Percentiles rank a stretch among this genome's conserved stretches.
Conservation (phyloP, 1,140 invertebrate genomes). For the Drosophila ercepeae region DNA sequence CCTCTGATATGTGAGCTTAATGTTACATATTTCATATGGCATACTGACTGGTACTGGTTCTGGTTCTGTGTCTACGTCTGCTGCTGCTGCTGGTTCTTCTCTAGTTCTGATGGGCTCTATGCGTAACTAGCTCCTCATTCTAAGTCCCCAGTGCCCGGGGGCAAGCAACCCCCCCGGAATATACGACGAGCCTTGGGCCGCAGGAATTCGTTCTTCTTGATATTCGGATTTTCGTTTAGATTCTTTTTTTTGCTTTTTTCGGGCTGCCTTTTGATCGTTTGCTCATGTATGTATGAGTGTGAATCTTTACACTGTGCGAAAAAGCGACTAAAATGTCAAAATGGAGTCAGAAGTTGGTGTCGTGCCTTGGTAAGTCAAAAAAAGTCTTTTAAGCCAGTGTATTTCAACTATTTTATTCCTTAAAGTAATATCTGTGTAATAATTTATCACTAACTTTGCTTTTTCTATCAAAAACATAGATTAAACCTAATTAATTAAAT, state of each 20-base stretch:
- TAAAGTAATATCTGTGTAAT: too few species aligned
- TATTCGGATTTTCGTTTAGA: conserved; percentile 50
- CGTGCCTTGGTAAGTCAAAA: neutral
- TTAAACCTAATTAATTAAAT: too few species aligned
- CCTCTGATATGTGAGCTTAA: conserved; percentile 46
- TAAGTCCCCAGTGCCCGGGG: neutral
- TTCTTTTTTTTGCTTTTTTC: conserved; percentile 53
- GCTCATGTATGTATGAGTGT: conserved; percentile 45
- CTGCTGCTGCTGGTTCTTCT: conserved; percentile 4
- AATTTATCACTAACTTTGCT: too few species aligned
- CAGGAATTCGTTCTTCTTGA: conserved; percentile 57
- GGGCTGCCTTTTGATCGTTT: conserved; percentile 61
- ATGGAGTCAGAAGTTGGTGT: neutral
- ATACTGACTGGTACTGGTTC: conserved; percentile 59
- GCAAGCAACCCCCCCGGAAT: neutral
- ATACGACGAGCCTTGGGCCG: conserved; percentile 32
- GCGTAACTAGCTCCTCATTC: conserved; percentile 32
- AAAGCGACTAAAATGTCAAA: conserved; percentile 26
- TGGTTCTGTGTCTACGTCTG: conserved; percentile 7
- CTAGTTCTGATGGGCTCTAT: conserved; percentile 10
- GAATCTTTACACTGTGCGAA: conserved; percentile 58
- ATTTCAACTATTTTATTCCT: too few species aligned
- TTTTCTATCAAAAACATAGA: too few species aligned
- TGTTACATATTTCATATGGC: conserved; percentile 76
- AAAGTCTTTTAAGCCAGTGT: too few species aligned